phyloP scores from a whole-genome alignment of 2,113 vertebrate genomes.

The Callospermophilus lateralis region DNA sequence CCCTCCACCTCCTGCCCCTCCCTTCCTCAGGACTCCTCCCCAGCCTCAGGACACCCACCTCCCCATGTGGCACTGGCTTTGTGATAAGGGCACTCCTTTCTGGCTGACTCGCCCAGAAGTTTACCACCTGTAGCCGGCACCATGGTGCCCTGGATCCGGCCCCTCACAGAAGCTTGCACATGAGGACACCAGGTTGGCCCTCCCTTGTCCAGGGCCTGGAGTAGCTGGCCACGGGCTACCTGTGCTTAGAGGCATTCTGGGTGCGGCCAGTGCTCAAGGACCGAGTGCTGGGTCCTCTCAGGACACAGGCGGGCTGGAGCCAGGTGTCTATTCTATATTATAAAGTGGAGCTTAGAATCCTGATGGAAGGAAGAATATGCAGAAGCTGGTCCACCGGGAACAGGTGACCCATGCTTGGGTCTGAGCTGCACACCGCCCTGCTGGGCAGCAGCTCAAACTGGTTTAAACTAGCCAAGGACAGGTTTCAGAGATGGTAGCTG shows the following conservation, averaged over 20 bases:
- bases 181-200: not conserved
- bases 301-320: not conserved
- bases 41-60: not conserved
- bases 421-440: fast-evolving
- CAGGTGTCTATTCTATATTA: not conserved
- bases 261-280: fast-evolving
- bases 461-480: not conserved
- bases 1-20: not conserved
- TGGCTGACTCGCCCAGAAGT: not conserved
- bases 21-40: too few species aligned
- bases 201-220: not conserved
- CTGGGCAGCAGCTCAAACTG: not conserved
- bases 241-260: not conserved
- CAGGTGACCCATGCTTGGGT: fast-evolving
- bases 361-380: not conserved
- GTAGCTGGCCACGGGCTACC: not conserved
- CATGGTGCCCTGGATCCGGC: not conserved
- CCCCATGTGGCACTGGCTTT: not conserved
- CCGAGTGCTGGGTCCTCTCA: not conserved
- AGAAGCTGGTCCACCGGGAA: not conserved
- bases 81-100: not conserved
- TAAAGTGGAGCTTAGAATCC: not conserved
- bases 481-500: not conserved
- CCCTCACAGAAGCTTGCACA: not conserved
- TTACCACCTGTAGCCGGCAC: not conserved